phyloP scores from a whole-genome alignment of 2,113 vertebrate species.

The Aegithalos caudatus region DNA sequence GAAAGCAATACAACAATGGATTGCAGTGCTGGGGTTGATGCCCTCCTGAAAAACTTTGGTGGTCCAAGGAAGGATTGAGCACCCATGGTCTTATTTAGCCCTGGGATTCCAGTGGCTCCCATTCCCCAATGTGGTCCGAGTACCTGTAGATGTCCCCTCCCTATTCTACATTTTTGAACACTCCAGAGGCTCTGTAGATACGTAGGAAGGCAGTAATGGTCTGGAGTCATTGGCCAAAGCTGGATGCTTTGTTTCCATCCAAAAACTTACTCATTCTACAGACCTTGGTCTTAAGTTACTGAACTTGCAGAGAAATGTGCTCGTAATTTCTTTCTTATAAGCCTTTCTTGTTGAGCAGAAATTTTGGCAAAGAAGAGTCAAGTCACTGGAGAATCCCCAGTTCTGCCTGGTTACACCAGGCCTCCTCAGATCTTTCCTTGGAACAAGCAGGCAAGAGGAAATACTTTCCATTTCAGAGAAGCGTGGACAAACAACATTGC shows the following conservation, averaged over 20 bases:
- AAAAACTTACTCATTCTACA: slow-evolving; percentile 5
- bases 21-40: neutral
- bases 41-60: neutral
- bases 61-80: neutral
- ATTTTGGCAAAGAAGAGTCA: neutral
- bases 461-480: slow-evolving; percentile 63
- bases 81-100: neutral
- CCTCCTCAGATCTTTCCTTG: slow-evolving; percentile 50
- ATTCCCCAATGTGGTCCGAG: rapidly evolving
- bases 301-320: slow-evolving; percentile 15
- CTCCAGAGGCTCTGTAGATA: neutral
- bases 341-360: slow-evolving; percentile 18
- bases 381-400: slow-evolving; percentile 46
- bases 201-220: neutral
- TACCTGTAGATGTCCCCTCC: neutral
- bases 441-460: slow-evolving; percentile 27
- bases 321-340: neutral
- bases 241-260: neutral
- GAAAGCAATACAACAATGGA: neutral
- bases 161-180: neutral
- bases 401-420: slow-evolving; percentile 54
- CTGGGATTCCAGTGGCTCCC: neutral
- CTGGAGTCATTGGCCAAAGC: neutral
- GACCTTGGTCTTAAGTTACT: neutral
- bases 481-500: slow-evolving; percentile 14